phyloP scores from a whole-genome alignment of 2,888 invertebrate genomes.

The Ptilodon capucinus region DNA sequence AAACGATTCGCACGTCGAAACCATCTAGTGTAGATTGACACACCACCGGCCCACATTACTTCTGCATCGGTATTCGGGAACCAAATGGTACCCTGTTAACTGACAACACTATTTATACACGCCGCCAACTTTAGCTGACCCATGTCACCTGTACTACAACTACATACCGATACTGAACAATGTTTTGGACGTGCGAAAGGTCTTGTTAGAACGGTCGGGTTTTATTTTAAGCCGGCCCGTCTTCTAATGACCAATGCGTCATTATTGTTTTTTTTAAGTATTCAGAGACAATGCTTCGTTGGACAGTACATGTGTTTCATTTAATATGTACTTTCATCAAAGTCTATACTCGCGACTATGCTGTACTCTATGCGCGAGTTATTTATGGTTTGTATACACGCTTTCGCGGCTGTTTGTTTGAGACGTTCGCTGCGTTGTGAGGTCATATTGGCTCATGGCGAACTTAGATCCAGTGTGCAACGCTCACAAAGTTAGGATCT shows the following conservation, averaged over 20 bases:
- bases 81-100: slow-evolving; percentile 62
- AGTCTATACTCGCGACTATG: slow-evolving; percentile 3
- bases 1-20: slow-evolving; percentile 33
- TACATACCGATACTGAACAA: slow-evolving; percentile 34
- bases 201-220: slow-evolving; percentile 36
- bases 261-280: slow-evolving; percentile 50
- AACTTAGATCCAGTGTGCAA: no score
- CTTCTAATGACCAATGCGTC: slow-evolving; percentile 67
- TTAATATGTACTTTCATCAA: slow-evolving; percentile 11
- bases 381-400: slow-evolving; percentile 11
- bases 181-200: slow-evolving; percentile 21
- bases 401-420: background rate
- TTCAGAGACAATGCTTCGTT: slow-evolving; percentile 55
- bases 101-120: slow-evolving; percentile 73
- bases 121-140: slow-evolving; percentile 46
- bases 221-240: slow-evolving; percentile 37
- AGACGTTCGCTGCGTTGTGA: no score
- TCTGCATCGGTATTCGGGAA: slow-evolving; percentile 71
- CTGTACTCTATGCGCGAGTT: no score
- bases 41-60: slow-evolving; percentile 64
- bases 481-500: no score
- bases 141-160: slow-evolving; percentile 48
- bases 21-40: slow-evolving; percentile 59
- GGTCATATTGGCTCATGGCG: no score
- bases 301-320: slow-evolving; percentile 11